Evolutionary conservation across 2,113 vertebrate species (phyloP).

Genomic region (Ariopsis seemanni): DNA sequence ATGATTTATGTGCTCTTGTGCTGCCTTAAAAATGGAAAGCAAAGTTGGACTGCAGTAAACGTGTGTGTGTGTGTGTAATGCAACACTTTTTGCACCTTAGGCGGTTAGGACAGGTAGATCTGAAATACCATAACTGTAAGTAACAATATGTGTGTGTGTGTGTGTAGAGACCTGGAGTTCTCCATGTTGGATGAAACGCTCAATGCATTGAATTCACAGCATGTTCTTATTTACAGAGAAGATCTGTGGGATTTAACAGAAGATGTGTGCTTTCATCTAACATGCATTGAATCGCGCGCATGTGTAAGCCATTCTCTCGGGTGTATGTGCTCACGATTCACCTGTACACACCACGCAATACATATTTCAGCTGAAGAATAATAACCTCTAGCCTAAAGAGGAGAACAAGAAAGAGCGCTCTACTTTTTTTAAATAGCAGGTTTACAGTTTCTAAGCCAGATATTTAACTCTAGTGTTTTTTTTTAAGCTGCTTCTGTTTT

Average conservation of each 20-base stretch:
- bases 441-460: neutral
- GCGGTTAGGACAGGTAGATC: constrained; percentile 33
- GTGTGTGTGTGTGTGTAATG: constrained; percentile 16
- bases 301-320: constrained; percentile 1
- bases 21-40: constrained; percentile 40
- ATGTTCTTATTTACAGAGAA: constrained; percentile 14
- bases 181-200: neutral
- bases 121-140: constrained; percentile 31
- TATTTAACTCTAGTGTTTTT: neutral
- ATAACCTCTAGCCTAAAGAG: neutral
- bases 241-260: constrained; percentile 1
- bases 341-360: neutral
- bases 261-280: neutral
- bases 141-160: neutral
- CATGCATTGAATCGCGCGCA: neutral
- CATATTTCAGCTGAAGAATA: neutral
- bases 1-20: constrained; percentile 52
- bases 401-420: neutral
- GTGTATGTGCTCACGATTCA: neutral
- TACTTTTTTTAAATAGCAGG: neutral
- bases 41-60: neutral
- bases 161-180: neutral
- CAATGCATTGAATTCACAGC: neutral
- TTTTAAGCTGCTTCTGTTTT: neutral
- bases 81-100: constrained; percentile 24